Percentiles rank a stretch among this genome's conserved stretches.
phyloP scores from a whole-genome alignment of 2,797 vertebrate species.

The Phataginus tricuspis region DNA sequence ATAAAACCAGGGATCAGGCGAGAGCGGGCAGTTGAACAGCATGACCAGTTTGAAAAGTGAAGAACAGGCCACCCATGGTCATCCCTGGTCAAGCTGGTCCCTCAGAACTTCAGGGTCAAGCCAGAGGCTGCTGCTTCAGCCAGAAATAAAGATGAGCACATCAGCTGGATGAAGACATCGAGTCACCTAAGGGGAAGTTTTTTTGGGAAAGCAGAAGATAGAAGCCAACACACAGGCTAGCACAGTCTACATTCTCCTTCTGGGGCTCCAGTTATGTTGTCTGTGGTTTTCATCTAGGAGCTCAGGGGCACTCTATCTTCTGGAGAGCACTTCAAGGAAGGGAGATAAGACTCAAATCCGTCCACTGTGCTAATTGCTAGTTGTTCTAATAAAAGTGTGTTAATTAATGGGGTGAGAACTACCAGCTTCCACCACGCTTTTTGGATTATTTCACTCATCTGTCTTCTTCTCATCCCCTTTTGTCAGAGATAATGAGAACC shows the following conservation, averaged over 20 bases:
- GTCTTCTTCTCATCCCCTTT: neutral
- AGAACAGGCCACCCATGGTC: neutral
- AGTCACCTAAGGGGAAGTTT: neutral
- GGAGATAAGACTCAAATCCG: neutral
- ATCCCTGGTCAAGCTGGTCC: neutral
- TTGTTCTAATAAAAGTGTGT: neutral
- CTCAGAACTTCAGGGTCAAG: neutral
- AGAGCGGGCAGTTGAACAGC: neutral
- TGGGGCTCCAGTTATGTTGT: neutral
- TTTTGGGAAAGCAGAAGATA: neutral
- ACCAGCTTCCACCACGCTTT: neutral
- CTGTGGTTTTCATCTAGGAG: neutral
- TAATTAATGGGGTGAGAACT: neutral
- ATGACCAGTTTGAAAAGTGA: neutral
- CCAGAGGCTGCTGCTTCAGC: neutral
- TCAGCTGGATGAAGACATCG: neutral
- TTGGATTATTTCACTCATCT: neutral
- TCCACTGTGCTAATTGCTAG: neutral
- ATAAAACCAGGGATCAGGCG: neutral
- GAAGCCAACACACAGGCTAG: neutral
- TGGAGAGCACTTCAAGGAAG: neutral
- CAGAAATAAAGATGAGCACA: neutral
- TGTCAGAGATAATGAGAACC: slow-evolving; percentile 28
- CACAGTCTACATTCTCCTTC: neutral
- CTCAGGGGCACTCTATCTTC: neutral